Base-by-base conservation (phyloP, 2,888 invertebrate species). In the Gandaritis pyraliata region DNA sequence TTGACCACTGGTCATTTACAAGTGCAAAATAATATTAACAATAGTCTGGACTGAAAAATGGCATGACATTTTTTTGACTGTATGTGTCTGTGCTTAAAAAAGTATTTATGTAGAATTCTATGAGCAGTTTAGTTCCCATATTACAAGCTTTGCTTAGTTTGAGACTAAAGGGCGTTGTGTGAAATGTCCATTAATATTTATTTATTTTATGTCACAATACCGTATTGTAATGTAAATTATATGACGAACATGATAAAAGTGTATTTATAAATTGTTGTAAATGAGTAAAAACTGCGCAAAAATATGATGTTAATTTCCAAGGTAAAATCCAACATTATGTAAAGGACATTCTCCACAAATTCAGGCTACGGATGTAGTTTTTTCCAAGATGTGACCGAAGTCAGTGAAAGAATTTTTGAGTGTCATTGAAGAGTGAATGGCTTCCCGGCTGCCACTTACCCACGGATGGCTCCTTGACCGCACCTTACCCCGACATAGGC, bases 331-430 rank as follows among this genome's bases (percentile, higher is more conserved):
- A 12, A 38, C 49, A 36, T 11, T 49, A 49, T 23, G 7, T 50
- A 23, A 51, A 8, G n/a, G 18, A 23, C 7, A 36, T 18, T 12
- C 11, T 38, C 33, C 43, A 33, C 18, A 41, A 41, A 16, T 50
- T 46, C 30, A 51, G 50, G 51, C 55, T 61, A 47, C 48, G 41
- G 45, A 49, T 38, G 48, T 48, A 23, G 45, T 50, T 61, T 64
- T 58, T 62, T 58, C 58, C 61, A 65, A 69, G 63, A 69, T 59
- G 66, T 64, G 63, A 61, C 68, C 61, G 61, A 80, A 83, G 82
- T 83, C 82, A 84, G 86, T 88, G 87, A 88, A 90, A 89, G 88
- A 88, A 83, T 84, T 80, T 81, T 84, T 73, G 85, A 90, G 90
- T 80, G 82, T 76, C 85, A 87, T 89, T 81, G 87, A 88, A 78